phyloP scores from a whole-genome alignment of 2,113 vertebrate species.

The Mormyrus lacerda region DNA sequence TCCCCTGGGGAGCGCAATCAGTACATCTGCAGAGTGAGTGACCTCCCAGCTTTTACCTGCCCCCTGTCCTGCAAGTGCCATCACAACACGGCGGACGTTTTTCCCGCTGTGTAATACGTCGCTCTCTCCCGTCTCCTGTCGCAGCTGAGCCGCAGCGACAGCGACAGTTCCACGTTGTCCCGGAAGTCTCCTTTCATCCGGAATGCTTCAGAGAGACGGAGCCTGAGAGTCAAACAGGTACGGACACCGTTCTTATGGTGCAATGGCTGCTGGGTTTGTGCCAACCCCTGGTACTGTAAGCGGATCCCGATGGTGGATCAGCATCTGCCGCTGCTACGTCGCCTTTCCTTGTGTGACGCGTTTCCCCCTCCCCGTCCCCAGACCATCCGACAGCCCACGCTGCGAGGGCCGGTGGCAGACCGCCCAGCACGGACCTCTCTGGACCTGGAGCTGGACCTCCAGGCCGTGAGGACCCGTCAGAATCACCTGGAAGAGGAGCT shows the following conservation, averaged over 20 bases:
- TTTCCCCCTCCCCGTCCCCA: slow-evolving; percentile 22
- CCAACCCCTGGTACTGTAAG: background rate
- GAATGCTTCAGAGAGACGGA: slow-evolving; percentile 67
- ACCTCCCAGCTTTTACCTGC: background rate
- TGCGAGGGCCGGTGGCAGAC: slow-evolving; percentile 45
- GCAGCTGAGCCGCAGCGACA: slow-evolving; percentile 76
- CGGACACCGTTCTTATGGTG: slow-evolving; percentile 24
- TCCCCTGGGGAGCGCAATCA: slow-evolving; percentile 74
- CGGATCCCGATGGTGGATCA: background rate
- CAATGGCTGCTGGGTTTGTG: background rate
- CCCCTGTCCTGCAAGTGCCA: background rate
- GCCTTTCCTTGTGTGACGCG: too few species aligned
- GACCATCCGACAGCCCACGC: slow-evolving; percentile 58
- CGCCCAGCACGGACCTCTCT: slow-evolving; percentile 63
- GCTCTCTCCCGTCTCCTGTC: slow-evolving; percentile 7
- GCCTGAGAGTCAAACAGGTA: slow-evolving; percentile 72
- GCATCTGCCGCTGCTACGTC: background rate
- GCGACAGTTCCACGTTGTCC: slow-evolving; percentile 74
- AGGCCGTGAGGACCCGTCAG: slow-evolving; percentile 67
- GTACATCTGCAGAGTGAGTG: slow-evolving; percentile 75
- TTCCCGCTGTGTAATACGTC: background rate
- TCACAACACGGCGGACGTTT: background rate
- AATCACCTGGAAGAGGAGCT: slow-evolving; percentile 71
- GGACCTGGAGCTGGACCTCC: slow-evolving; percentile 76
- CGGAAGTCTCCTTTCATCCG: slow-evolving; percentile 73